Evolutionary conservation across 2,797 vertebrate genomes (phyloP), one percentile per base, ranked within the genome.

Genomic region (Remorina albescens): DNA sequence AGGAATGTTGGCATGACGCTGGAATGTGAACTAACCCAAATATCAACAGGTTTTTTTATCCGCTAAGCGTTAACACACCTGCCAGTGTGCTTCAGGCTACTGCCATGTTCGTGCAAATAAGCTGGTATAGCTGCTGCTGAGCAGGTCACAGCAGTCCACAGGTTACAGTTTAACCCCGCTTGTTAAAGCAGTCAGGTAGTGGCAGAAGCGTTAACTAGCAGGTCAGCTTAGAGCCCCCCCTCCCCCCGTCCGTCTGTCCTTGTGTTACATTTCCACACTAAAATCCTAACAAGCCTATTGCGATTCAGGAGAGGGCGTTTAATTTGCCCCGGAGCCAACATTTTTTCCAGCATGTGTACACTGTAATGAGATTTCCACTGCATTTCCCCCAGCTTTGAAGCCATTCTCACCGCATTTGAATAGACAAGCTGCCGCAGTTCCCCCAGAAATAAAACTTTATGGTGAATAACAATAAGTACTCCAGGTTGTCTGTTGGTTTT

Each of bases 321-420:
- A 88, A 91, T 91, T 91, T 87, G 84, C 88, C 86, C 86, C 15
- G 56, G 54, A 90, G 89, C 89, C 41, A 87, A 78, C 63, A 67
- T 82, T 88, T 83, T 84, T 86, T 88, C 86, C 86, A 85, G 84
- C 83, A 67, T 87, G 86, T 89, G 89, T 90, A 83, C 83, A 55
- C 82, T 67, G 64, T 91, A 93, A 92, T 93, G 88, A 88, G 86
- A 91, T 92, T 92, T 92, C 86, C 83, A 85, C 85, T 83, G 86
- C 86, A 72, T 89, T 86, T 87, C 83, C 84, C 81, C 9, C 11
- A 81, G 88, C 86, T 89, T 88, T 85, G 79, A 89, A 89, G 84
- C 71, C 80, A 56, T 80, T 88, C 77, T 78, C 64, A 36, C 59
- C 80, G 59, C 82, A 88, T 87, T 85, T 85, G 71, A 91, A 89